Percentiles rank a stretch among this genome's conserved stretches.
phyloP scores from a whole-genome alignment of 2,797 vertebrate genomes.

The Triplophysa bombifrons region DNA sequence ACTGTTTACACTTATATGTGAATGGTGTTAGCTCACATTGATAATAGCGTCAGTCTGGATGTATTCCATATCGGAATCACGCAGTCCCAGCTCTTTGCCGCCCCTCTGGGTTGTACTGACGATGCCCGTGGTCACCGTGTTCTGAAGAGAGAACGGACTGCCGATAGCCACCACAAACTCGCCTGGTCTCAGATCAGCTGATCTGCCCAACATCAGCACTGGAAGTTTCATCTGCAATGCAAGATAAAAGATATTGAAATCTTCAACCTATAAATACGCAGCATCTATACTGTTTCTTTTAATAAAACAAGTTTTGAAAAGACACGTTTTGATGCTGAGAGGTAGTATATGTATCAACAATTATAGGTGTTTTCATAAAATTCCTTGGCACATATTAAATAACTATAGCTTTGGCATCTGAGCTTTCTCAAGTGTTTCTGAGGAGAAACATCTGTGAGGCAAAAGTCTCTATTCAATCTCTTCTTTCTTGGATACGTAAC shows the following conservation, averaged over 20 bases:
- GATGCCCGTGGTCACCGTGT: constrained; percentile 96
- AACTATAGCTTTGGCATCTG: too few species aligned
- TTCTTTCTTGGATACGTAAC: too few species aligned
- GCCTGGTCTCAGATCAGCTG: constrained; percentile 89
- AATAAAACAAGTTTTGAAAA: not conserved
- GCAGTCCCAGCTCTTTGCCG: constrained; percentile 92
- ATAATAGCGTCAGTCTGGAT: constrained; percentile 99
- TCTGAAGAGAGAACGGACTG: constrained; percentile 95
- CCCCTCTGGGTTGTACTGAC: constrained; percentile 96
- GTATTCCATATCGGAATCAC: constrained; percentile 96
- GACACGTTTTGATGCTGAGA: not conserved
- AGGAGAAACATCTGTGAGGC: too few species aligned
- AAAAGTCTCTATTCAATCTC: too few species aligned
- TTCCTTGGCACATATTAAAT: too few species aligned
- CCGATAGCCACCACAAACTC: constrained; percentile 97
- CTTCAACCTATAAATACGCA: not conserved
- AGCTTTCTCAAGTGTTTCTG: too few species aligned
- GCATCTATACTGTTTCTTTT: not conserved
- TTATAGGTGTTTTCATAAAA: too few species aligned
- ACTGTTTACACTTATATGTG: not conserved
- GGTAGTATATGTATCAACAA: too few species aligned
- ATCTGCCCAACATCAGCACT: constrained; percentile 88
- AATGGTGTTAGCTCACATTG: constrained; percentile 77
- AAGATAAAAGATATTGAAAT: not conserved
- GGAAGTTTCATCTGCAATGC: constrained; percentile 85